Percentiles rank a stretch among this genome's conserved stretches.
Conservation (phyloP, 2,888 invertebrate species). For the Spialia ferax region DNA sequence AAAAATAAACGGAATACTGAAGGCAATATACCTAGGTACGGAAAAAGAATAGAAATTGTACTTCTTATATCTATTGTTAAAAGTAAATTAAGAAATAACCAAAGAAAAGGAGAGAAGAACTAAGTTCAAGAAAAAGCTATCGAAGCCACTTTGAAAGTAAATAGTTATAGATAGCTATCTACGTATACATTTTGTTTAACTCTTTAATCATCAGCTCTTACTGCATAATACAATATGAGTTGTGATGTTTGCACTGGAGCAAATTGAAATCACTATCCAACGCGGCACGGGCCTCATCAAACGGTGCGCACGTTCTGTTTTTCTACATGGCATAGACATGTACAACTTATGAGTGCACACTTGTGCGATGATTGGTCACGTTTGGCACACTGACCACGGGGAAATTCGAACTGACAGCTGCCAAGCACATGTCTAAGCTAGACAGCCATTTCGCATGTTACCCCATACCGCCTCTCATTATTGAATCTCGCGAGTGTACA, state of each 20-base stretch:
- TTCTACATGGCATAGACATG: slow-evolving; percentile 11
- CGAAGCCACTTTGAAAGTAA: neutral
- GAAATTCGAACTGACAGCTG: slow-evolving; percentile 62
- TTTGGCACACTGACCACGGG: slow-evolving; percentile 63
- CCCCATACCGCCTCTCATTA: slow-evolving; percentile 13
- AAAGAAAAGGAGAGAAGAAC: neutral
- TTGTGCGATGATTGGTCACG: slow-evolving; percentile 37
- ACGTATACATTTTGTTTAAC: neutral
- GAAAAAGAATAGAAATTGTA: no score
- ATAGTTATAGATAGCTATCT: no score
- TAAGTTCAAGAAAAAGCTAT: neutral
- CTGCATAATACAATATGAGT: neutral
- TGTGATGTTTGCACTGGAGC: slow-evolving; percentile 19
- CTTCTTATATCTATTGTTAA: no score
- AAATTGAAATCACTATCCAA: slow-evolving; percentile 30
- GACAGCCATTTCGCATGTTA: slow-evolving; percentile 21
- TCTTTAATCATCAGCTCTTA: slow-evolving; percentile 11
- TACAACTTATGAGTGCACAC: slow-evolving; percentile 15
- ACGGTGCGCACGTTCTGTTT: slow-evolving; percentile 26
- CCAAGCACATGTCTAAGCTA: slow-evolving; percentile 56
- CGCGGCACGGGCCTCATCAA: slow-evolving; percentile 25
- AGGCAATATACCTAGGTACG: no score
- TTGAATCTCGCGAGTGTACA: slow-evolving; percentile 22
- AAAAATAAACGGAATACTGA: neutral
- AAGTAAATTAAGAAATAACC: neutral